These are phyloP conservation scores for Bradynema listronoti DNA, from an alignment of 1,140 invertebrate genomes.

Conservation along the genomic window DNA sequence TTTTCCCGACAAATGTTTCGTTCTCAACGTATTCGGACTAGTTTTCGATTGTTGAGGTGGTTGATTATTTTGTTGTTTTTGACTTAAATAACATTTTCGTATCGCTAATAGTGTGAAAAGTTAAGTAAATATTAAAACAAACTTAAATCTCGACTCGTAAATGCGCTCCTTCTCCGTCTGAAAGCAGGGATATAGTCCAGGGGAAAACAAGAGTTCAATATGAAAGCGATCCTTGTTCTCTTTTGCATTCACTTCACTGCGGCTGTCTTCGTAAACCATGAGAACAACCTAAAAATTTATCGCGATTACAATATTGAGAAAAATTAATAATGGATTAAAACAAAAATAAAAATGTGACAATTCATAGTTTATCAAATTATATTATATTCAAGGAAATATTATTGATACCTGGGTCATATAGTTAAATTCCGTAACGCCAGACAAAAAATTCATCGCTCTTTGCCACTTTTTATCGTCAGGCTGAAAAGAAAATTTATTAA, in stretches of 20 bases:
- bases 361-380: conserved; percentile 78
- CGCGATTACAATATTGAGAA: not conserved
- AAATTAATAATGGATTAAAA: conserved; percentile 1
- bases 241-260: conserved; percentile 35
- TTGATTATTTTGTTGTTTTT: conserved; percentile 37
- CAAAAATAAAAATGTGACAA: not conserved
- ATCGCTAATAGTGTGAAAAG: no score
- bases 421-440: conserved; percentile 91
- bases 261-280: conserved; percentile 55
- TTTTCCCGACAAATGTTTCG: conserved; percentile 22
- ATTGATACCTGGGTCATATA: conserved; percentile 80
- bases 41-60: conserved; percentile 25
- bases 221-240: conserved; percentile 48
- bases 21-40: conserved; percentile 10
- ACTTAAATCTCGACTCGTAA: conserved; percentile 49
- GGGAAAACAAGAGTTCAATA: conserved; percentile 56
- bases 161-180: conserved; percentile 56
- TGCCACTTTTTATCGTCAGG: conserved; percentile 91
- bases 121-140: conserved; percentile 12
- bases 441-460: conserved; percentile 93
- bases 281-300: conserved; percentile 39
- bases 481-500: conserved; percentile 16
- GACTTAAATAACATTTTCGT: conserved; percentile 8
- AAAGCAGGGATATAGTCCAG: conserved; percentile 55
- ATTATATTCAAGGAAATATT: conserved; percentile 60